Percentiles rank a stretch among this genome's conserved stretches.
phyloP scores from a whole-genome alignment of 2,113 vertebrate species.

The Ciconia stormi region DNA sequence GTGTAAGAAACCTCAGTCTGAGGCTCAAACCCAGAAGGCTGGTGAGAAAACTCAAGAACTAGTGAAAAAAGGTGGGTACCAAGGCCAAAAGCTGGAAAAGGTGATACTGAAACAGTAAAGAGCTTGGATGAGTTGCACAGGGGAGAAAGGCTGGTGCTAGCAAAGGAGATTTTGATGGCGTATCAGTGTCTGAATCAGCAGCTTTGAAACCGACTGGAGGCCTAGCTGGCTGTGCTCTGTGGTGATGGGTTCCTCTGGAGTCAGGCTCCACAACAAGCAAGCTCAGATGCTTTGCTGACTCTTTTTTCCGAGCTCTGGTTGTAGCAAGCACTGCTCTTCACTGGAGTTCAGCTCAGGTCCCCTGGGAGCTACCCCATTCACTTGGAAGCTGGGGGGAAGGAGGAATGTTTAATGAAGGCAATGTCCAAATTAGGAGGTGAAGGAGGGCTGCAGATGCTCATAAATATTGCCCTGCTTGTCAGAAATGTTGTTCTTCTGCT shows the following conservation, averaged over 20 bases:
- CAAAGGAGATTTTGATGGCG: rapidly evolving
- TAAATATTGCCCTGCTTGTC: not conserved
- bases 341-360: not conserved
- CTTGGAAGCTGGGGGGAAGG: not conserved
- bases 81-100: not conserved
- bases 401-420: not conserved
- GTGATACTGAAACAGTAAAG: not conserved
- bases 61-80: not conserved
- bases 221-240: not conserved
- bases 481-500: not conserved
- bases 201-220: not conserved
- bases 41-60: not conserved
- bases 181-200: not conserved
- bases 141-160: not conserved
- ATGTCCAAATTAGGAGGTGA: not conserved
- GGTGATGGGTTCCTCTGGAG: not conserved
- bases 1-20: not conserved
- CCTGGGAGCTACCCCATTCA: not conserved
- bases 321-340: not conserved
- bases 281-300: not conserved
- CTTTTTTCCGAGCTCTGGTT: not conserved
- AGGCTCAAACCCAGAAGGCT: not conserved
- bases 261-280: not conserved
- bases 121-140: not conserved
- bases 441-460: not conserved